Base-by-base conservation (phyloP, 2,113 vertebrate species). In the Manacus vitellinus region DNA sequence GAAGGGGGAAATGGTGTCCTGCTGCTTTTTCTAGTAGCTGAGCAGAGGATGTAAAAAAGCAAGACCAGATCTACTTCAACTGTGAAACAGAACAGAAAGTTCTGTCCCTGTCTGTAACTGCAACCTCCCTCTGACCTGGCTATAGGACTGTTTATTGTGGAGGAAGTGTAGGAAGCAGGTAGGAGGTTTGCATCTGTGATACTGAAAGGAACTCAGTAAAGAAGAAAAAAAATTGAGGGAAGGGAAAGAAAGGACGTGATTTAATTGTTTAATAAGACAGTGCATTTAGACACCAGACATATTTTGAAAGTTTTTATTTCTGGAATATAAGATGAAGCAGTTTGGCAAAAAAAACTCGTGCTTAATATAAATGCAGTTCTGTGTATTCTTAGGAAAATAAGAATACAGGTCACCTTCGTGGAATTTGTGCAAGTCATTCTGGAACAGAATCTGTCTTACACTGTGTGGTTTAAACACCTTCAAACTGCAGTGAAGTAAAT, bases 281-380 rank as follows among this genome's bases (percentile, higher is more conserved):
- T 27, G 8, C 9, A 33, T 77, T 89, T 87, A 54, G n/a, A 74
- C 8, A 27, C 6, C 17, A n/a, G 55, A 46, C 2, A 13, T 1
- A 23, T 76, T 87, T 81, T 62, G 5, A 30, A 55, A 63, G 18
- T 23, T 89, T 89, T 72, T 62, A 56, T 70, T 78, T 75, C 66
- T 85, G 35, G 15, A 71, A 37, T 58, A 59, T 7, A 74, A 39
- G 59, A 43, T 55, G 23, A 33, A 78, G 30, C 8, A 24, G 4
- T 75, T 51, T 39, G 22, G 22, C 2, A 52, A 65, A 73, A 74
- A 58, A 2, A 0, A 4, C 2, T 0, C 16, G 12, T 16, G 7
- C 6, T 62, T 41, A 3, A 0, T 58, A 37, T 37, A 31, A 89
- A 54, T 1, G 1, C 4, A 47, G 33, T 68, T 74, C 10, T 87